These are phyloP conservation scores for Seriola quinqueradiata DNA, from an alignment of 2,113 vertebrate genomes.

Conservation along the genomic window DNA sequence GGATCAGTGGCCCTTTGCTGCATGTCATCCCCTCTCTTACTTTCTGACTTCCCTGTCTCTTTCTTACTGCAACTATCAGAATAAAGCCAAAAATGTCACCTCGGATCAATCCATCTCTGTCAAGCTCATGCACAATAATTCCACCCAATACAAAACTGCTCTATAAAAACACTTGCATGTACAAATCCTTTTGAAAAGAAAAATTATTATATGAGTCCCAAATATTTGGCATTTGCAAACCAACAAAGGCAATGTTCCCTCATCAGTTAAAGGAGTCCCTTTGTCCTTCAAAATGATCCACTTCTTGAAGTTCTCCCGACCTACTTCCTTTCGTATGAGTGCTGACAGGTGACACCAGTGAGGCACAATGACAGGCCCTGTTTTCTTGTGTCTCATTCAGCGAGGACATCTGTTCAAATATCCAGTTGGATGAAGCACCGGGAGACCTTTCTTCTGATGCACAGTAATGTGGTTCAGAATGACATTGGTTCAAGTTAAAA, in stretches of 20 bases:
- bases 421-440: slow-evolving; percentile 38
- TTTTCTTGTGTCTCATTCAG: slow-evolving; percentile 65
- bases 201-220: neutral
- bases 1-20: too few relatives aligned
- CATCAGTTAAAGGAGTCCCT: slow-evolving; percentile 10
- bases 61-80: too few relatives aligned
- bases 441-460: slow-evolving; percentile 29
- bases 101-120: neutral
- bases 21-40: too few relatives aligned
- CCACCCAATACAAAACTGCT: neutral
- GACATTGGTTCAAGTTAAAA: neutral
- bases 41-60: too few relatives aligned
- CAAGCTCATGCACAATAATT: too few relatives aligned
- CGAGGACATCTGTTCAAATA: slow-evolving; percentile 70
- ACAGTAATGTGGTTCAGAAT: slow-evolving; percentile 20
- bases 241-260: neutral
- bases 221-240: neutral
- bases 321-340: slow-evolving; percentile 62
- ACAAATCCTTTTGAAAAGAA: neutral
- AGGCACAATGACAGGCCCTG: slow-evolving; percentile 71
- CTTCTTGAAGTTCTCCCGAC: slow-evolving; percentile 38
- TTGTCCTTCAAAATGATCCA: slow-evolving; percentile 38
- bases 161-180: neutral
- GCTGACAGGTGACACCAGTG: slow-evolving; percentile 70
- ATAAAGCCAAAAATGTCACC: neutral